Percentiles rank a stretch among this genome's conserved stretches.
These are phyloP conservation scores for Malurus cyaneus DNA, from an alignment of 2,113 vertebrate genomes.

Conservation along the genomic window DNA sequence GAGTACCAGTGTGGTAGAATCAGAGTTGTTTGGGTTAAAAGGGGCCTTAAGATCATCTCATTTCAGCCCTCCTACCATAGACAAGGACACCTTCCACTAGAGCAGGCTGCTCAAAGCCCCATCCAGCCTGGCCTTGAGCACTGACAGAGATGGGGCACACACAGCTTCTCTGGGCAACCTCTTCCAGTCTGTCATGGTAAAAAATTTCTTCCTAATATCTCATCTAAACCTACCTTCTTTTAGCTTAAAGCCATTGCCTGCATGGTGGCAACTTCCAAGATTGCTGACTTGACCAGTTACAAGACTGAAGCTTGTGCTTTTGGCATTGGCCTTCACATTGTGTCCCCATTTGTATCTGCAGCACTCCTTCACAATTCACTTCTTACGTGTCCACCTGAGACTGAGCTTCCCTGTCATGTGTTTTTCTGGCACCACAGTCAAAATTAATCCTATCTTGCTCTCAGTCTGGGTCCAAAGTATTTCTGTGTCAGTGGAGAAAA, in stretches of 20 bases:
- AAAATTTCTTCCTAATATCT: background rate
- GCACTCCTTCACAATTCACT: rapidly evolving
- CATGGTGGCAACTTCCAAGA: background rate
- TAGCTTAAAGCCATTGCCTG: background rate
- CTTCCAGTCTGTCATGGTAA: background rate
- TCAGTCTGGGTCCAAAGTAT: background rate
- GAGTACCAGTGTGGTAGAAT: background rate
- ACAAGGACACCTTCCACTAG: background rate
- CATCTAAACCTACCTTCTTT: background rate
- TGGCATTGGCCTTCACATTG: background rate
- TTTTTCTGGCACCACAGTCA: background rate
- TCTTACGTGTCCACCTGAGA: background rate
- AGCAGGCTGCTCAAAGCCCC: background rate
- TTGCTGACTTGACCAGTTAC: background rate
- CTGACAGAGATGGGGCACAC: too few species aligned
- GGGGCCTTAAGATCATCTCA: background rate
- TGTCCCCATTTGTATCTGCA: background rate
- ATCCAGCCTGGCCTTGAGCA: background rate
- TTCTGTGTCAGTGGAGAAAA: background rate
- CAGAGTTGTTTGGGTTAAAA: background rate
- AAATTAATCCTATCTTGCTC: background rate
- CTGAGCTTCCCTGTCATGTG: background rate
- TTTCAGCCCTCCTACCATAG: background rate
- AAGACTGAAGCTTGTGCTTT: background rate
- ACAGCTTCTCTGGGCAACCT: background rate